These are phyloP conservation scores for Pseudomyrmex concolor DNA, from an alignment of 1,140 invertebrate species.

Conservation along the genomic window DNA sequence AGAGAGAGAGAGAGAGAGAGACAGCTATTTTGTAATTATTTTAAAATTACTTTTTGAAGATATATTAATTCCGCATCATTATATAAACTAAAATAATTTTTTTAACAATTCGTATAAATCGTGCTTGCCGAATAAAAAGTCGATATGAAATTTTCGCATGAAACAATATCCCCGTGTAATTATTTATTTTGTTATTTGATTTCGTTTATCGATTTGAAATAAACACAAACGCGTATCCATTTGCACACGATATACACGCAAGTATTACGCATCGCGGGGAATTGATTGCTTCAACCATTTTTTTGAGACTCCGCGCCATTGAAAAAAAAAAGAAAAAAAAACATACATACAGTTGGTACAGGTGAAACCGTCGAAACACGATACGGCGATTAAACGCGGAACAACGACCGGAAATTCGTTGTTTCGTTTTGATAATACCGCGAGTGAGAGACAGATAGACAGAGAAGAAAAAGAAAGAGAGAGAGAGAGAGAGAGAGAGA, in stretches of 20 bases:
- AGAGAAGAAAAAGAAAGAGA: neutral
- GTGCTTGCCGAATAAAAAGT: conserved; percentile 16
- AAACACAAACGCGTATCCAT: conserved; percentile 1
- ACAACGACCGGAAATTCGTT: conserved; percentile 54
- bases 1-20: too few relatives aligned
- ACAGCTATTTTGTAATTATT: too few relatives aligned
- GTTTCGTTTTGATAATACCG: conserved; percentile 33
- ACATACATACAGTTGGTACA: conserved; percentile 29
- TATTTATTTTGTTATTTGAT: conserved; percentile 51
- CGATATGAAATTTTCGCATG: neutral
- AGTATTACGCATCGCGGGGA: conserved; percentile 24
- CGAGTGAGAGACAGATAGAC: neutral
- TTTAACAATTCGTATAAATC: neutral
- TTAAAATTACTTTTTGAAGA: too few relatives aligned
- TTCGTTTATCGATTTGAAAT: conserved; percentile 12
- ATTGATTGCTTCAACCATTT: conserved; percentile 39
- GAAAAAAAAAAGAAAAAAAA: neutral
- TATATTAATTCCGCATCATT: neutral
- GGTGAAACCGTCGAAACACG: conserved; percentile 43
- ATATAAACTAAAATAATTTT: neutral
- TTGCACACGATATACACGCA: conserved; percentile 8
- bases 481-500: neutral
- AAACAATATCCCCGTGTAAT: conserved; percentile 13
- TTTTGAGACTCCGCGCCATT: conserved; percentile 19
- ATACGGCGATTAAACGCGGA: conserved; percentile 25